A percentile compares a stretch with the other conserved stretches of the same genome.
phyloP scores from a whole-genome alignment of 1,140 invertebrate species.

The Schlechtendalia chinensis region DNA sequence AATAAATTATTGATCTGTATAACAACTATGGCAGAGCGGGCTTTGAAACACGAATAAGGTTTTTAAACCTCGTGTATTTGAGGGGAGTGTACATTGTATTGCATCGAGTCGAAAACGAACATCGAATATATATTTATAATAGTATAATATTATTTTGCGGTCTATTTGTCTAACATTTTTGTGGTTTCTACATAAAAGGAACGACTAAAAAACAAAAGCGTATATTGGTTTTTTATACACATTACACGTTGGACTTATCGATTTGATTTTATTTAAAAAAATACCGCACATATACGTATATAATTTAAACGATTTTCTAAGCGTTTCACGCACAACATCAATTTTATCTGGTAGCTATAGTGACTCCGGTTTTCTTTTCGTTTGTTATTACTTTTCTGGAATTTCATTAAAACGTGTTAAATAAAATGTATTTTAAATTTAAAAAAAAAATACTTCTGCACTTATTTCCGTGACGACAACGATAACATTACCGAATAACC shows the following conservation, averaged over 20 bases:
- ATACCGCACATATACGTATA: not conserved
- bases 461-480: not conserved
- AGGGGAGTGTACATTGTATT: no score
- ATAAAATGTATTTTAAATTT: conserved; percentile 5
- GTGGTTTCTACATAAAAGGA: not conserved
- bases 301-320: not conserved
- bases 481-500: not conserved
- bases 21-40: not conserved
- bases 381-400: not conserved
- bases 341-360: not conserved
- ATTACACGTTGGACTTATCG: not conserved
- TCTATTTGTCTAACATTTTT: not conserved
- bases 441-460: not conserved
- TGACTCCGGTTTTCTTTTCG: not conserved
- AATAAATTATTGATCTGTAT: not conserved
- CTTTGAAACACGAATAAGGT: not conserved
- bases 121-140: no score
- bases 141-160: not conserved
- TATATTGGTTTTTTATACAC: conserved; percentile 4
- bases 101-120: no score
- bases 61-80: no score
- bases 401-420: conserved; percentile 5
- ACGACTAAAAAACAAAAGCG: not conserved
- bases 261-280: not conserved
- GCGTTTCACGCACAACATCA: not conserved